Evolutionary conservation across 2,888 invertebrate species (phyloP).

Genomic region (Sinodicranocentrus sp.): DNA sequence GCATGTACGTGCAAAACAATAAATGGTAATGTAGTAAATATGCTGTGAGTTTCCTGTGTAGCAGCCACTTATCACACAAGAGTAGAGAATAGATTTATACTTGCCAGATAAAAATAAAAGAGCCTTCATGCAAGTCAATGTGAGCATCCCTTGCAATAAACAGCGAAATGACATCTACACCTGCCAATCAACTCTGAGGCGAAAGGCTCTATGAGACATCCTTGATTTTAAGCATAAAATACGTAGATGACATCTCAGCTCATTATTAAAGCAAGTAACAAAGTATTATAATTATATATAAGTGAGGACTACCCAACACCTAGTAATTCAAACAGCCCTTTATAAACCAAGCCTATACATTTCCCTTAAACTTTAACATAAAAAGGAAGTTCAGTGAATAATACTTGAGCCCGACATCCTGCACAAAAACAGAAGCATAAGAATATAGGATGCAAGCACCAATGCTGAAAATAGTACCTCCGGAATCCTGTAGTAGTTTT

Average conservation of each 20-base stretch:
- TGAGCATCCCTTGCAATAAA: background rate
- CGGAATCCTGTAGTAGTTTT: background rate
- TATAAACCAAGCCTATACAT: background rate
- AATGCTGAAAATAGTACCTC: background rate
- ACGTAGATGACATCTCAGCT: conserved; percentile 50
- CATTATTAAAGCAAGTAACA: too few relatives aligned
- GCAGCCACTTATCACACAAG: too few relatives aligned
- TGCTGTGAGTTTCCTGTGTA: too few relatives aligned
- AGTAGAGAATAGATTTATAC: background rate
- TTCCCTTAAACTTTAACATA: too few relatives aligned
- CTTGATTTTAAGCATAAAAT: conserved; percentile 51
- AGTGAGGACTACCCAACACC: too few relatives aligned
- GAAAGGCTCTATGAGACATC: conserved; percentile 57
- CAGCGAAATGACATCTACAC: conserved; percentile 38
- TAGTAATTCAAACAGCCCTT: too few relatives aligned
- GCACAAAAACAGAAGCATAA: background rate
- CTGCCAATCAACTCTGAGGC: conserved; percentile 33
- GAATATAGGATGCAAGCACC: conserved; percentile 1
- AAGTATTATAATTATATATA: too few relatives aligned
- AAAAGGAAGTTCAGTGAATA: background rate
- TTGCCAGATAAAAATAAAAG: background rate
- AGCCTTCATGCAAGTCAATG: conserved; percentile 21
- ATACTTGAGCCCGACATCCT: conserved; percentile 8
- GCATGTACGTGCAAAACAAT: too few relatives aligned
- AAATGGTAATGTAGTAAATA: too few relatives aligned